phyloP scores from a whole-genome alignment of 2,888 invertebrate genomes.

The Cryptocephalus primarius region DNA sequence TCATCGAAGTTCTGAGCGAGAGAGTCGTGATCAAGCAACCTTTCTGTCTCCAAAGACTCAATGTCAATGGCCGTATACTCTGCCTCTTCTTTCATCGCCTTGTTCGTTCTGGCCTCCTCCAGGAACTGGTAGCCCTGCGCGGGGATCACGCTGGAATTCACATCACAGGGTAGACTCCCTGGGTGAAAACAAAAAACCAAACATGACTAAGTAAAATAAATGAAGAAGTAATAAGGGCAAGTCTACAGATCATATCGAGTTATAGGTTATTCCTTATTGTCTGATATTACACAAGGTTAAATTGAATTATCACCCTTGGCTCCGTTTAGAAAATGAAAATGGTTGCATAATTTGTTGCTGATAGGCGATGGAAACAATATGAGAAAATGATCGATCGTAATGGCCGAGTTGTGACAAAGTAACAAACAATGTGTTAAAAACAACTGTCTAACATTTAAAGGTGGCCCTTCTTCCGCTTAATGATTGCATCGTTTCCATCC shows the following conservation, averaged over 20 bases:
- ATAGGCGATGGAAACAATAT: conserved; percentile 2
- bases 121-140: conserved; percentile 28
- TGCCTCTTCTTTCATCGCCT: conserved; percentile 20
- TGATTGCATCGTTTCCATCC: no score
- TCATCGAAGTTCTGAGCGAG: conserved; percentile 26
- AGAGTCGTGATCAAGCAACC: conserved; percentile 29
- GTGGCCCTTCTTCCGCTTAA: no score
- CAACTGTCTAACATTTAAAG: no score
- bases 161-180: conserved; percentile 36
- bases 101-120: conserved; percentile 27
- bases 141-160: conserved; percentile 27
- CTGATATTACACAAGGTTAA: conserved; percentile 1
- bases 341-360: conserved; percentile 18
- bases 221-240: not conserved
- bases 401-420: no score
- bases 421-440: no score
- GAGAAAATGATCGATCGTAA: conserved; percentile 1
- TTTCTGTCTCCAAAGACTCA: conserved; percentile 25
- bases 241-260: no score
- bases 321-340: conserved; percentile 3
- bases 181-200: conserved; percentile 5
- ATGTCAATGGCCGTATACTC: conserved; percentile 25
- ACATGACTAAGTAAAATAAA: not conserved
- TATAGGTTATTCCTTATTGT: no score
- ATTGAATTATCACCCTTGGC: conserved; percentile 5